Evolutionary conservation across 1,140 invertebrate genomes (phyloP), one percentile per base, ranked within the genome.

Genomic region (Cydia splendana): DNA sequence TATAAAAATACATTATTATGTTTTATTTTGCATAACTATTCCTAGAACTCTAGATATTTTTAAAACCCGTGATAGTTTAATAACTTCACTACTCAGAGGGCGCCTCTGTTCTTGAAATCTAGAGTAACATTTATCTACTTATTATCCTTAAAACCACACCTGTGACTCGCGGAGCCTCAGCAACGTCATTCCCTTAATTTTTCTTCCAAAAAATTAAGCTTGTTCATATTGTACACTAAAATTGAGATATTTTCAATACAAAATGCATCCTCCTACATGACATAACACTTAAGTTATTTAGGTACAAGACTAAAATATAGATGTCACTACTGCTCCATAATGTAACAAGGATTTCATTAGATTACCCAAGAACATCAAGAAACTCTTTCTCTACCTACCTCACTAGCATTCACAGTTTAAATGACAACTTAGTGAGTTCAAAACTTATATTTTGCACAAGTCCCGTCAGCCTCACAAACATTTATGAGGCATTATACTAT

Each of bases 1-100:
- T 88, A 88, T 82, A 88, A 87, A 88, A 88, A 88, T 87, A 88
- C 78, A 80, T 80, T 79, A 74, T 67, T 77, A 79, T 20, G 53
- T 30, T 34, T 69, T 18, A 69, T n/a, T 30, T 71, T 71, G 15
- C 30, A 38, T 45, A 69, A 9, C 34, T 71, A 71, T 45, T 45
- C 20, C 18, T 62, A 42, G 9, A 34, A 38, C 7, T 34, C 24
- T 69, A 34, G 15, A n/a, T 38, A 34, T 38, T 67, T 67, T n/a
- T 4, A 67, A 15, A 67, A n/a, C 65, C 65, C 28, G 65, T 67
- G 28, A 67, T 30, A 12, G 13, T 67, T 30, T 62, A 62, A 18
- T 24, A 62, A 62, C 20, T 62, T 62, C 20, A 62, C 45, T 24
- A 13, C 73, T 53, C 42, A 74, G 48, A 51, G 18, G 73, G 73